Conservation (phyloP, 2,113 vertebrate species). For the Toxotes jaculatrix region DNA sequence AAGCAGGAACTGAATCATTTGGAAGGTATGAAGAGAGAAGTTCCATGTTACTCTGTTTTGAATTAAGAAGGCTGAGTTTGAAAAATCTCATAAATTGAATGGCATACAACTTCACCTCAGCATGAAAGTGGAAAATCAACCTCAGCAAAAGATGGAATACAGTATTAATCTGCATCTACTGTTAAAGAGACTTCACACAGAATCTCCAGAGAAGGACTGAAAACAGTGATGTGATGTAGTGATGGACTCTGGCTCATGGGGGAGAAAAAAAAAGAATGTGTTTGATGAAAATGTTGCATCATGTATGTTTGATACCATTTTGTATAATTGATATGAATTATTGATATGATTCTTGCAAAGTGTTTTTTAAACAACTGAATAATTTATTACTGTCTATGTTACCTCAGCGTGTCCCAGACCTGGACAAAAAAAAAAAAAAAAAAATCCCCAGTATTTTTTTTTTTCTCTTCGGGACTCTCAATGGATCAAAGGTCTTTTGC, state of each 20-base stretch:
- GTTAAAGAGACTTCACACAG: constrained; percentile 30
- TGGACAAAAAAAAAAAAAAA: constrained; percentile 62
- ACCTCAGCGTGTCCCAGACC: constrained; percentile 78
- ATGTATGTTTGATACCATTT: constrained; percentile 82
- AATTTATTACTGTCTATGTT: constrained; percentile 81
- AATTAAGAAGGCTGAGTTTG: constrained; percentile 1
- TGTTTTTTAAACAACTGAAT: constrained; percentile 77
- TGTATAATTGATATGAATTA: constrained; percentile 74
- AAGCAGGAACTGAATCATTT: constrained; percentile 6
- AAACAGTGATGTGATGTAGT: constrained; percentile 1
- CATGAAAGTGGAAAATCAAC: constrained; percentile 42
- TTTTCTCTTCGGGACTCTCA: constrained; percentile 14
- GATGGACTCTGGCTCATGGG: constrained; percentile 33
- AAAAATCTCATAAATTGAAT: constrained; percentile 23
- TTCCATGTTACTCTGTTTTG: constrained; percentile 12
- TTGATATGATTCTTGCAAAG: constrained; percentile 75
- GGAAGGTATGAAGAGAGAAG: constrained; percentile 24
- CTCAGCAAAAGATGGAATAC: constrained; percentile 28
- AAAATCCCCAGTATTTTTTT: constrained; percentile 18
- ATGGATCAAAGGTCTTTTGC: constrained; percentile 3
- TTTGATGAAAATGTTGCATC: constrained; percentile 70
- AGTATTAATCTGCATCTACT: constrained; percentile 21
- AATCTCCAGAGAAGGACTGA: constrained; percentile 32
- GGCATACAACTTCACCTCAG: constrained; percentile 46
- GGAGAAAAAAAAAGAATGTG: constrained; percentile 44